Conservation (phyloP, 1,140 invertebrate genomes). For the Ceratina australensis region DNA sequence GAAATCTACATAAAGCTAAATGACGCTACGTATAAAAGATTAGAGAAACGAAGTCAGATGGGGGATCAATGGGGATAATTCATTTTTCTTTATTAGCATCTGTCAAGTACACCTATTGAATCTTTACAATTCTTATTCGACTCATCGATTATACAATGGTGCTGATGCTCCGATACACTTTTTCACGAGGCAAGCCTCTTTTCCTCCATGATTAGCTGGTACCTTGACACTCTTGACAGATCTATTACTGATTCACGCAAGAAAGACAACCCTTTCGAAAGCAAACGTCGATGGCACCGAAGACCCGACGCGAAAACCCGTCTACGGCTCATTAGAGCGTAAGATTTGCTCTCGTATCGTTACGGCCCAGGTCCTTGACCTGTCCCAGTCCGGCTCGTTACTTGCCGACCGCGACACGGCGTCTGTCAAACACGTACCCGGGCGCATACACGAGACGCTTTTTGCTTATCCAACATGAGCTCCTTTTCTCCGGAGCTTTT, state of each 20-base stretch:
- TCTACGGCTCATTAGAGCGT: constrained; percentile 41
- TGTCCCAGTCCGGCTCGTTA: constrained; percentile 41
- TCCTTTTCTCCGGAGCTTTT: background rate
- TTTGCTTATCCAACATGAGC: background rate
- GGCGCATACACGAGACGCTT: too few relatives aligned
- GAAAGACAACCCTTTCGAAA: background rate
- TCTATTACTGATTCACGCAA: background rate
- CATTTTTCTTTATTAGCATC: constrained; percentile 14
- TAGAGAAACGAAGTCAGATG: too few relatives aligned
- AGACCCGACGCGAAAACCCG: constrained; percentile 3
- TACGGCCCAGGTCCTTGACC: constrained; percentile 55
- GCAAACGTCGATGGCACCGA: constrained; percentile 28
- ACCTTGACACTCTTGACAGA: background rate
- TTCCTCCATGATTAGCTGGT: background rate
- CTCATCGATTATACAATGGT: background rate
- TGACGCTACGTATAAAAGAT: too few relatives aligned
- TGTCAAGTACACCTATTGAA: background rate
- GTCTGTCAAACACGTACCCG: constrained; percentile 29
- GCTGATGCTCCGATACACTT: background rate
- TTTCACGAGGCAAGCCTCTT: background rate
- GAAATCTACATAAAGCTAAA: too few relatives aligned
- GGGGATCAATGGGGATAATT: background rate
- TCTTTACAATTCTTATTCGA: background rate
- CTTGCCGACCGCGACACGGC: constrained; percentile 7
- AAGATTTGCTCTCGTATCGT: constrained; percentile 50